A percentile compares a stretch with the other conserved stretches of the same genome.
Conservation (phyloP, 2,113 vertebrate genomes). For the Sus scrofa region T2T-Sscrofa CM000817.6:24563501-24564000, state of each 20-base stretch:
- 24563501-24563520: conserved; percentile 76
- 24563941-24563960: background rate
- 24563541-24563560: conserved; percentile 71
- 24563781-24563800: conserved; percentile 33
- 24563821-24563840: background rate
- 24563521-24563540: conserved; percentile 28
- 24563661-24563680: conserved; percentile 12
- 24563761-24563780: conserved; percentile 72
- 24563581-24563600: conserved; percentile 61
- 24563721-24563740: conserved; percentile 40
- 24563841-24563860: background rate
- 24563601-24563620: conserved; percentile 44
- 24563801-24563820: conserved; percentile 46
- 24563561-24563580: background rate
- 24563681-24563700: conserved; percentile 30
- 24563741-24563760: conserved; percentile 75
- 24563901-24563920: background rate
- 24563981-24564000: background rate
- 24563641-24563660: conserved; percentile 36
- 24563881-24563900: background rate
- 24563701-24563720: conserved; percentile 76
- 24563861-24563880: background rate
- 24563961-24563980: background rate
- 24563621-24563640: conserved; percentile 1
- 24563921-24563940: background rate